Conservation (phyloP, 2,113 vertebrate genomes). For the Tautogolabrus adspersus region DNA sequence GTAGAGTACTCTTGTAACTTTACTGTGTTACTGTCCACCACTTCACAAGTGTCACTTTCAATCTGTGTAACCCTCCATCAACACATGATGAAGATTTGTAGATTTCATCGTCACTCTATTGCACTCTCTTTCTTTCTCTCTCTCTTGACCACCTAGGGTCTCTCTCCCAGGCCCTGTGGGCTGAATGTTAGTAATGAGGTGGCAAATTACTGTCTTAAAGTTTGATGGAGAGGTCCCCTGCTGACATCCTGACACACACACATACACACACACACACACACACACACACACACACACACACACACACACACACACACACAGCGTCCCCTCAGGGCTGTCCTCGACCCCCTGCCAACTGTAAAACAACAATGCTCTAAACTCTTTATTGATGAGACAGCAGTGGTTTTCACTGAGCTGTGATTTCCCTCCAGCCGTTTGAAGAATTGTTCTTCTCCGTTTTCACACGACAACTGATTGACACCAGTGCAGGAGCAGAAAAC, state of each 20-base stretch:
- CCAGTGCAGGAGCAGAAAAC: slow-evolving; percentile 21
- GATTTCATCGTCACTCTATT: too few relatives aligned
- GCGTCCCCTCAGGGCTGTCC: slow-evolving; percentile 44
- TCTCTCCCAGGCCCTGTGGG: slow-evolving; percentile 78
- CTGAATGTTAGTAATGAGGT: slow-evolving; percentile 82
- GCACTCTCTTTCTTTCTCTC: background rate
- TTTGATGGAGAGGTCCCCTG: slow-evolving; percentile 79
- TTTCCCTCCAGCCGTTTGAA: slow-evolving; percentile 80
- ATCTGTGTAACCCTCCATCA: too few relatives aligned
- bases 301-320: slow-evolving; percentile 43
- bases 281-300: slow-evolving; percentile 37
- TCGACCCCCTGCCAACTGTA: slow-evolving; percentile 73
- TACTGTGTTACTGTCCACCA: too few relatives aligned
- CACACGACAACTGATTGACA: slow-evolving; percentile 58
- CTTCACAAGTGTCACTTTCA: too few relatives aligned
- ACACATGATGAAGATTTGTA: background rate
- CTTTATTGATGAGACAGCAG: slow-evolving; percentile 83
- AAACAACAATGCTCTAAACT: slow-evolving; percentile 74
- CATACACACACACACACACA: slow-evolving; percentile 57
- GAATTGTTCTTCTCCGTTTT: slow-evolving; percentile 63
- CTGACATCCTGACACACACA: slow-evolving; percentile 71
- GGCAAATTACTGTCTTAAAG: slow-evolving; percentile 85
- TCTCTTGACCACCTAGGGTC: slow-evolving; percentile 22
- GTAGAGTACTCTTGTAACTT: too few relatives aligned
- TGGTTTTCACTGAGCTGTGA: slow-evolving; percentile 80